Percentiles rank a stretch among this genome's conserved stretches.
phyloP scores from a whole-genome alignment of 2,888 invertebrate species.

The Tanypteryx hageni region DNA sequence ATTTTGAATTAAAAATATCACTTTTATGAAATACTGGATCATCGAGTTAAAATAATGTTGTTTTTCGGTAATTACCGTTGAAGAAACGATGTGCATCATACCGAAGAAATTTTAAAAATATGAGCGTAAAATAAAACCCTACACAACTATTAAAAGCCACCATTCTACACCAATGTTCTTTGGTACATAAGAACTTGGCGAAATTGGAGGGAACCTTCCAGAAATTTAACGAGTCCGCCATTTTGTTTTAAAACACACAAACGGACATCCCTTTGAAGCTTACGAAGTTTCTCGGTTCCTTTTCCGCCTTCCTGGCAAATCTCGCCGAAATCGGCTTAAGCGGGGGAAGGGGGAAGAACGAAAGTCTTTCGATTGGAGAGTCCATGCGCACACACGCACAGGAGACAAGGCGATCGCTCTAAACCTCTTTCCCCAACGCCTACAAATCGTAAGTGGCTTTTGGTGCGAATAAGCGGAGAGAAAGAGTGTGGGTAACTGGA shows the following conservation, averaged over 20 bases:
- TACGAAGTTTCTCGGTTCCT: background rate
- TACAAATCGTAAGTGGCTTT: background rate
- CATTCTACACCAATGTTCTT: no score
- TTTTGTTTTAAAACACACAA: background rate
- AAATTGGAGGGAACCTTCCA: background rate
- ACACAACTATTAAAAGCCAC: no score
- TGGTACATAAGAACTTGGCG: no score
- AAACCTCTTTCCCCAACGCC: background rate
- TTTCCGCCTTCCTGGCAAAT: background rate
- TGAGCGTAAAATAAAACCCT: no score
- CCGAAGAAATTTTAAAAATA: no score
- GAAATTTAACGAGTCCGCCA: background rate
- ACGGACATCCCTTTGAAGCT: background rate
- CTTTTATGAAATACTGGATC: no score
- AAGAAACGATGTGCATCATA: no score
- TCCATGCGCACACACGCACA: background rate
- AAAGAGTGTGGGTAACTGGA: background rate
- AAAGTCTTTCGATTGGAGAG: background rate
- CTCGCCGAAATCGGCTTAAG: background rate
- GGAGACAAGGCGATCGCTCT: background rate
- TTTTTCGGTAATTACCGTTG: no score
- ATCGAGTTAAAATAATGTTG: no score
- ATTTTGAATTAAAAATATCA: no score
- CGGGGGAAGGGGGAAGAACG: background rate
- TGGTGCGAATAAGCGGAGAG: background rate